Evolutionary conservation across 2,797 vertebrate genomes (phyloP), one percentile per base, ranked within the genome.

Genomic region (Parauchenoglanis punctatus): DNA sequence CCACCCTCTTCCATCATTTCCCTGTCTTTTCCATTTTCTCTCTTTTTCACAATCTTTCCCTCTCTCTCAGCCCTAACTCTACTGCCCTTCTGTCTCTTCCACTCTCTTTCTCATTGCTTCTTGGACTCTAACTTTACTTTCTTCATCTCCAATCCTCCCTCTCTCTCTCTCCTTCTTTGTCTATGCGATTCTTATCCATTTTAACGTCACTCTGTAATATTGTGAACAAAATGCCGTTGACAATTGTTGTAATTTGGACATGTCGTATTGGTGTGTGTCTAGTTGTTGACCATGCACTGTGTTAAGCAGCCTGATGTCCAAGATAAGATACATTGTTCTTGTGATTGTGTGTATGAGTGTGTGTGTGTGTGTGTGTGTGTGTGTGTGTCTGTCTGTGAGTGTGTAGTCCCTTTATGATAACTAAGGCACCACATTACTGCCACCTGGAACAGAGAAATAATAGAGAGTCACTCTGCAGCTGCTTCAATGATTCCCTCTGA

Each of bases 401-500:
- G 23, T 83, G 15, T 59, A 12, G 46, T 76, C 31, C 25, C 67
- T 85, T 76, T 76, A 11, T 63, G 13, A 18, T 70, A 54, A 25
- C n/a, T 35, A 65, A 65, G 58, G 40, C 52, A 63, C 31, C 88
- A 72, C 35, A 81, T 80, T 54, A 54, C 77, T 85, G 83, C 83
- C 54, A 73, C 65, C 85, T 63, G 52, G 84, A 83, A 86, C 73
- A 65, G 58, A 59, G 44, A 58, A 11, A 63, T 80, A 59, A 70
- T 46, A 25, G 63, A 35, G 61, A 73, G 56, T 72, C 58, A 73
- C 65, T 84, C 65, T 54, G 25, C 23, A 70, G 6, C 52, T 80
- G 85, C 59, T 86, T 87, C 81, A 72, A 65, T 86, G 59, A 73
- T 87, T 73, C 76, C 13, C 78, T 83, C 82, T 77, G 56, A 87